Percentiles rank a stretch among this genome's conserved stretches.
Evolutionary conservation across 2,113 vertebrate genomes (phyloP).

Genomic region (Zosterops lateralis): DNA sequence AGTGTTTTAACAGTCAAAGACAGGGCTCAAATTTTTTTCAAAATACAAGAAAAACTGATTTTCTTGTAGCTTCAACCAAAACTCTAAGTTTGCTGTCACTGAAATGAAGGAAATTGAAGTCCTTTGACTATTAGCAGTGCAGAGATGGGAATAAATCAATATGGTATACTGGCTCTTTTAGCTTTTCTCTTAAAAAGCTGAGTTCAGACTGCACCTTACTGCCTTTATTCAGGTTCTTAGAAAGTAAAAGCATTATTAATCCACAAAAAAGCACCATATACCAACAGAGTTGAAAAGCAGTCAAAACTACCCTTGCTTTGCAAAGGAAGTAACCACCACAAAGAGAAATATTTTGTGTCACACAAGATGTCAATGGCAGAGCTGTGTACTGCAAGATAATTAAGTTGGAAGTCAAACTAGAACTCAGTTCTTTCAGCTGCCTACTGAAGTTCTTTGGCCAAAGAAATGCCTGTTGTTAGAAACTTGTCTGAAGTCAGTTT

Average conservation of each 20-base stretch:
- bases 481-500: not conserved
- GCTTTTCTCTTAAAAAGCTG: not conserved
- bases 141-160: not conserved
- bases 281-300: not conserved
- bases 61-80: not conserved
- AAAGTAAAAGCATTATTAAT: not conserved
- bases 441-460: not conserved
- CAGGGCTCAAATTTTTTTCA: not conserved
- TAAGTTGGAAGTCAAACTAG: not conserved
- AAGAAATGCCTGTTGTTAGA: not conserved
- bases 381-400: not conserved
- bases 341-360: not conserved
- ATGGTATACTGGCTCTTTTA: not conserved
- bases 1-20: not conserved
- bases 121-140: not conserved
- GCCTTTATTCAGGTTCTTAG: not conserved
- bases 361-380: not conserved
- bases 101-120: not conserved
- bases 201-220: not conserved
- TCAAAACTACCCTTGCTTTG: not conserved
- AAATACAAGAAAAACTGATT: not conserved
- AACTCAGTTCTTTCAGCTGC: not conserved
- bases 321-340: not conserved
- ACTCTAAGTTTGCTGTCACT: not conserved
- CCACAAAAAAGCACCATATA: not conserved